Percentiles rank a stretch among this genome's conserved stretches.
phyloP scores from a whole-genome alignment of 2,888 invertebrate genomes.

The Hydrotaea diabolus region DNA sequence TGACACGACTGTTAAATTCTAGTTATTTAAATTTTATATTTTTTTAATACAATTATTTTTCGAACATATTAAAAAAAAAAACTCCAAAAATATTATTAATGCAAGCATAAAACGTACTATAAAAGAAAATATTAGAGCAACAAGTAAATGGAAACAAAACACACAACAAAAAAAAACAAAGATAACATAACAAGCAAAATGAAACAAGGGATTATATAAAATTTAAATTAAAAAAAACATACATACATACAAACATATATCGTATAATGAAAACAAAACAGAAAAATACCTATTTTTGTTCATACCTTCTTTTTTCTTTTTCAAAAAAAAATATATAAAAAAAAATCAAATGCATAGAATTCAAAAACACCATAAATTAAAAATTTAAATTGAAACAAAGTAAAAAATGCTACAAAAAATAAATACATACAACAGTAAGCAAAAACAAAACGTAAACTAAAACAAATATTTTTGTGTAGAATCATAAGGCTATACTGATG shows the following conservation, averaged over 20 bases:
- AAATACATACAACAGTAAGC: too few species aligned
- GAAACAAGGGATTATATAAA: slow-evolving; percentile 81
- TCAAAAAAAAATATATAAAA: slow-evolving; percentile 29
- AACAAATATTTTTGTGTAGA: slow-evolving; percentile 59
- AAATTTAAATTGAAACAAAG: slow-evolving; percentile 65
- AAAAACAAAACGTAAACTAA: slow-evolving; percentile 41
- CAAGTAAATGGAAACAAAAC: slow-evolving; percentile 72
- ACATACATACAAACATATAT: too few species aligned
- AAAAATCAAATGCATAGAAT: slow-evolving; percentile 56
- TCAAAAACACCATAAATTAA: slow-evolving; percentile 65
- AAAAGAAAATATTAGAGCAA: slow-evolving; percentile 35
- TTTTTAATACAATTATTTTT: not conserved
- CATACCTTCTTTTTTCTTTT: slow-evolving; percentile 4
- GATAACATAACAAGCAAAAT: slow-evolving; percentile 76
- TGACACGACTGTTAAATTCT: too few species aligned
- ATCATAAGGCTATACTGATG: slow-evolving; percentile 56
- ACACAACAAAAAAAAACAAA: slow-evolving; percentile 63
- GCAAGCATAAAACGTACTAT: slow-evolving; percentile 47
- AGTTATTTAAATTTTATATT: not conserved
- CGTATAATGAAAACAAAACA: not conserved
- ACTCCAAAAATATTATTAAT: slow-evolving; percentile 67
- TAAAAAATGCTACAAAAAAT: slow-evolving; percentile 51
- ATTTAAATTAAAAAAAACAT: slow-evolving; percentile 65
- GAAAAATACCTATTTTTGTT: slow-evolving; percentile 46
- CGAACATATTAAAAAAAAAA: slow-evolving; percentile 22